Conservation (phyloP, 2,888 invertebrate species). For the Serrognathus titanus region DNA sequence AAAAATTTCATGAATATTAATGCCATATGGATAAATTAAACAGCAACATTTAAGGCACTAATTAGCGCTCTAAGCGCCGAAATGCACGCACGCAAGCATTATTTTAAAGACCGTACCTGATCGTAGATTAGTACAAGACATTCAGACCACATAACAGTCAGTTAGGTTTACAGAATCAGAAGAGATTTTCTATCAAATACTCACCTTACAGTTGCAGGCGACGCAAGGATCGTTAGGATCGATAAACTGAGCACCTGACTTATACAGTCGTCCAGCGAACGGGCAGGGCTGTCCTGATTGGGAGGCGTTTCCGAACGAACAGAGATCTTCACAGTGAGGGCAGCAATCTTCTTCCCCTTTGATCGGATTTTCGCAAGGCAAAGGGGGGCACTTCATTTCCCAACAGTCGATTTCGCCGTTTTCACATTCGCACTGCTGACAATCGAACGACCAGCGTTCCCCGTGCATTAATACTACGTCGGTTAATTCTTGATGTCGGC, state of each 20-base stretch:
- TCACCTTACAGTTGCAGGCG: conserved; percentile 72
- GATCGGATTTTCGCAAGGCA: conserved; percentile 61
- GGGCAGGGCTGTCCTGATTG: conserved; percentile 57
- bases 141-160: conserved; percentile 33
- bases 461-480: conserved; percentile 75
- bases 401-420: conserved; percentile 86
- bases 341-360: conserved; percentile 63
- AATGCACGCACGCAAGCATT: conserved; percentile 33
- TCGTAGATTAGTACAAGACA: conserved; percentile 32
- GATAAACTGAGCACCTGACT: conserved; percentile 58
- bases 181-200: conserved; percentile 28
- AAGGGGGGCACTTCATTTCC: conserved; percentile 78
- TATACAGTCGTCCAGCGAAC: conserved; percentile 58
- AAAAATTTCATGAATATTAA: background rate
- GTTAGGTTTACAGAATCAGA: conserved; percentile 10
- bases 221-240: conserved; percentile 65
- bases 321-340: conserved; percentile 63
- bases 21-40: conserved; percentile 8
- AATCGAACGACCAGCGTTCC: conserved; percentile 86
- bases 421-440: conserved; percentile 90
- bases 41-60: conserved; percentile 11
- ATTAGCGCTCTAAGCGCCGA: conserved; percentile 24
- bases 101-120: conserved; percentile 33
- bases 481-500: conserved; percentile 75
- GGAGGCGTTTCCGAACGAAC: conserved; percentile 37